Evolutionary conservation across 1,140 invertebrate species (phyloP), one percentile per base, ranked within the genome.

Genomic region (Microplitis demolitor): DNA sequence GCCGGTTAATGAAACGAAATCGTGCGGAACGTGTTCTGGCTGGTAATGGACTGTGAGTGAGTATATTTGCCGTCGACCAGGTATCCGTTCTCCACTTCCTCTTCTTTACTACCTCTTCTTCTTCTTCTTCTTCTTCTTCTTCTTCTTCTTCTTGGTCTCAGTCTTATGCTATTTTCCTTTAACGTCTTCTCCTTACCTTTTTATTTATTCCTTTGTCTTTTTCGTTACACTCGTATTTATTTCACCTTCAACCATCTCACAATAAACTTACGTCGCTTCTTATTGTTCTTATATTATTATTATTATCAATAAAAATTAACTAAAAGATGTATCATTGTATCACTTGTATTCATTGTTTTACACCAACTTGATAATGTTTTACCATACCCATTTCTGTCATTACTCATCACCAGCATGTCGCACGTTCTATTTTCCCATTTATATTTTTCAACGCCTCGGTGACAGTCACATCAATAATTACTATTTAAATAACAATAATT

Each of bases 11-110:
- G 35, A 71, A 71, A 71, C 70, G 53, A 71, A 71, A 71, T 71
- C 70, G 70, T 71, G 70, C 70, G 70, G 62, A 71, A 71, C 70
- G 70, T 71, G 70, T 66, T 66, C 70, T 71, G 70, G 70, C 70
- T 71, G 34, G 51, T 71, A 71, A 71, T 71, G 50, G 70, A 71
- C 70, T 71, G 70, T 54, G 39, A 58, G 62, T 62, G 69, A 56
- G 70, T 71, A 66, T 63, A 54, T 66, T 66, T 34, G 64, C 64
- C 51, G 51, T 63, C 37, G 70, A 62, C 31, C 34, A 71, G 61
- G 62, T 71, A 66, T 66, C 70, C 62, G 51, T 66, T 71, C 50
- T 71, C 70, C 70, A 71, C 70, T 71, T 71, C 70, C 70, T 71
- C 70, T 71, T 71, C 70, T 61, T 8, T 35, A 71, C 62, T 71